Conservation (phyloP, 1,140 invertebrate species). For the Radopholus similis region DNA sequence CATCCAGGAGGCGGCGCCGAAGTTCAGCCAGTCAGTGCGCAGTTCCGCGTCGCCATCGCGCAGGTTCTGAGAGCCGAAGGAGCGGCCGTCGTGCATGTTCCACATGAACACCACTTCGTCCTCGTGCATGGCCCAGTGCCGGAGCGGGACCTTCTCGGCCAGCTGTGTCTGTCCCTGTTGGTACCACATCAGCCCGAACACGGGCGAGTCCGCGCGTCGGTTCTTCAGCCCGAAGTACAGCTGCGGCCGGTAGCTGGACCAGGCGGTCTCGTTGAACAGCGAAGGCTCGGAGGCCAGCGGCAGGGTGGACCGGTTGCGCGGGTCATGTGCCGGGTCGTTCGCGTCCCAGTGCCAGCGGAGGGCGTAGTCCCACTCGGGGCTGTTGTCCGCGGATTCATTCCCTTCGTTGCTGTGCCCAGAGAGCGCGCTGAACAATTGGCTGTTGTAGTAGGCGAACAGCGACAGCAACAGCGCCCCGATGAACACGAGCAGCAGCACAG, state of each 20-base stretch:
- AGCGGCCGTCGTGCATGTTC: conserved; percentile 82
- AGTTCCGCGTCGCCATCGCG: conserved; percentile 74
- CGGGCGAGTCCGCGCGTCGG: conserved; percentile 76
- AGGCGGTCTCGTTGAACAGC: conserved; percentile 62
- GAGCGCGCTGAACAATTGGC: too few relatives aligned
- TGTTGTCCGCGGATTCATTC: too few relatives aligned
- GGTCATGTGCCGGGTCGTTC: too few relatives aligned
- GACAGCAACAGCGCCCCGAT: too few relatives aligned
- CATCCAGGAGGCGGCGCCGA: conserved; percentile 78
- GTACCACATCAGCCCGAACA: conserved; percentile 93
- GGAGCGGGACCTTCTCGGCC: conserved; percentile 24
- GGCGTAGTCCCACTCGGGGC: too few relatives aligned
- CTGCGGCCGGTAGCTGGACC: conserved; percentile 84
- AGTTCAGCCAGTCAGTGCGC: conserved; percentile 82
- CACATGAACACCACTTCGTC: conserved; percentile 75
- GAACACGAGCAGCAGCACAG: too few relatives aligned
- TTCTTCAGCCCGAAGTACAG: conserved; percentile 77
- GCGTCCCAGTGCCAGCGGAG: too few relatives aligned
- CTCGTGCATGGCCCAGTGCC: conserved; percentile 83
- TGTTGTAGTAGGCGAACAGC: too few relatives aligned
- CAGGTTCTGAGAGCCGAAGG: conserved; percentile 86
- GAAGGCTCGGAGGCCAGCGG: background rate
- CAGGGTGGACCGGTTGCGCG: conserved; percentile 1
- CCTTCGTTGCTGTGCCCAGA: too few relatives aligned
- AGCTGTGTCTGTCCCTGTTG: conserved; percentile 68